Percentiles rank a stretch among this genome's conserved stretches.
These are phyloP conservation scores for Eulemur mongoz DNA, from an alignment of 2,797 vertebrate species.

Conservation along the genomic window DNA sequence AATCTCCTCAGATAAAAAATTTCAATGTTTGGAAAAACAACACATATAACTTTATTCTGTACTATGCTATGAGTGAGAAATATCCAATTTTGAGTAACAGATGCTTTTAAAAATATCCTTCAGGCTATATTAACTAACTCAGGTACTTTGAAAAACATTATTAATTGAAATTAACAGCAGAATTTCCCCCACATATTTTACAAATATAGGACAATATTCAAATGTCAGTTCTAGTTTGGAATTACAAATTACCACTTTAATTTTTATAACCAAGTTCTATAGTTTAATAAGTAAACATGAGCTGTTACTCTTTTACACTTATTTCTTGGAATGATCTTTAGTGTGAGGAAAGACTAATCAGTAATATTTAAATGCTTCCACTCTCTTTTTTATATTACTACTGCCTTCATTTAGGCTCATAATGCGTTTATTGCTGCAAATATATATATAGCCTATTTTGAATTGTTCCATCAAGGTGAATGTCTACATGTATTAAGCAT, in stretches of 20 bases:
- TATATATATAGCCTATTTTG: not conserved
- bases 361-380: not conserved
- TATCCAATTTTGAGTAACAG: not conserved
- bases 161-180: constrained; percentile 42
- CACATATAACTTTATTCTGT: constrained; percentile 16
- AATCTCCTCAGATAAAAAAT: constrained; percentile 27
- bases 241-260: constrained; percentile 33
- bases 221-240: constrained; percentile 36
- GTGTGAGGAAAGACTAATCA: not conserved
- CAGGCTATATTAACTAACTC: constrained; percentile 15
- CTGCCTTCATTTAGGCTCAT: not conserved
- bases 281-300: constrained; percentile 1
- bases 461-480: constrained; percentile 10
- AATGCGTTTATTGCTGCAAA: constrained; percentile 13
- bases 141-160: not conserved
- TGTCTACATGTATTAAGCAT: not conserved
- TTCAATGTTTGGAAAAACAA: constrained; percentile 6
- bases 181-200: constrained; percentile 34
- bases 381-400: not conserved
- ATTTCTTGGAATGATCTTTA: constrained; percentile 18
- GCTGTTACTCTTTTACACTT: constrained; percentile 7
- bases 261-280: not conserved
- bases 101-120: constrained; percentile 38
- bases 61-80: not conserved
- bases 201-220: constrained; percentile 15